Percentiles rank a stretch among this genome's conserved stretches.
Evolutionary conservation across 2,113 vertebrate genomes (phyloP).

Genomic region (Crotophaga sulcirostris): DNA sequence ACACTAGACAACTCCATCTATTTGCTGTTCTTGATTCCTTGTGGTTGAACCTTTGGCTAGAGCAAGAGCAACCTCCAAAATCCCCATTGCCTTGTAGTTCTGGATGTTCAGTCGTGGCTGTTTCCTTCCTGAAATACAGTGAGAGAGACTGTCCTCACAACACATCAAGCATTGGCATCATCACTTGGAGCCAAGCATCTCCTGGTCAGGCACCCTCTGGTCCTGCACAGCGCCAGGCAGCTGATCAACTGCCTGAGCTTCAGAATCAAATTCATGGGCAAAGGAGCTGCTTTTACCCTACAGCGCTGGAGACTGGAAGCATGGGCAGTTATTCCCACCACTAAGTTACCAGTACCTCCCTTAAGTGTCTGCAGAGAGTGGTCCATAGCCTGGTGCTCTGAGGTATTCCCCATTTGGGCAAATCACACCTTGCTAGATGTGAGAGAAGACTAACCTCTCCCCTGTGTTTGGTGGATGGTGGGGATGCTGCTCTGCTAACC

Average conservation of each 20-base stretch:
- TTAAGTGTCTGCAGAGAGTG: neutral
- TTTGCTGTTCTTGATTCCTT: neutral
- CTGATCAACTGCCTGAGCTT: neutral
- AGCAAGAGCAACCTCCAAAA: neutral
- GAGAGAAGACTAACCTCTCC: neutral
- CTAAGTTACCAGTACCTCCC: neutral
- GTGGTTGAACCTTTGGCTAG: neutral
- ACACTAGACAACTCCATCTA: neutral
- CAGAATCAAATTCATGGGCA: neutral
- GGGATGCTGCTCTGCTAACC: neutral
- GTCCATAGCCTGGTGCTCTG: neutral
- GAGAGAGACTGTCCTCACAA: neutral
- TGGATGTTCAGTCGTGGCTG: fast-evolving
- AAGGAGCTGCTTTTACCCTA: neutral
- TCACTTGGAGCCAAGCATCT: fast-evolving
- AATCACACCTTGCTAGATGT: fast-evolving
- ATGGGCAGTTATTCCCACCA: neutral
- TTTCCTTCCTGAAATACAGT: neutral
- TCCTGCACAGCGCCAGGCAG: neutral
- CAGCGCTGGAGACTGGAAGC: fast-evolving
- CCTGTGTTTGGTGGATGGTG: fast-evolving
- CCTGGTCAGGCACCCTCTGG: neutral
- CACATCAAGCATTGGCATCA: fast-evolving
- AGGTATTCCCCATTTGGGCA: neutral
- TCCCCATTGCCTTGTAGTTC: neutral